Conservation (phyloP, 1,140 invertebrate genomes). For the Coptotermes formosanus region DNA sequence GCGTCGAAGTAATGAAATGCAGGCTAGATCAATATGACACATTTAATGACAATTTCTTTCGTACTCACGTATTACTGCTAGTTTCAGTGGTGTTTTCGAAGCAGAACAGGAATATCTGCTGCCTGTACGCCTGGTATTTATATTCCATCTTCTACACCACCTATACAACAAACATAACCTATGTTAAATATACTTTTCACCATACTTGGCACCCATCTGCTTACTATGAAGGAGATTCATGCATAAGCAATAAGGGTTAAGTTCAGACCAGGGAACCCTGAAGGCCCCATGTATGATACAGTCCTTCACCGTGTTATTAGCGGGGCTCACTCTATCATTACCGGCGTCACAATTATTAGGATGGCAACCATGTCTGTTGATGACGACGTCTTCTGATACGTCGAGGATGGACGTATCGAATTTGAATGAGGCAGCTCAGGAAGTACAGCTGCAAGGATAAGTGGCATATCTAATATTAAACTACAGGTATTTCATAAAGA, state of each 20-base stretch:
- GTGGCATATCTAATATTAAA: not conserved
- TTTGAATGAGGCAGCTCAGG: not conserved
- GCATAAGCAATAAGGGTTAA: not conserved
- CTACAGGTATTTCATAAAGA: not conserved
- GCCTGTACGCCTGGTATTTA: too few species aligned
- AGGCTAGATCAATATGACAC: too few species aligned
- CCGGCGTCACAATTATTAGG: slow-evolving; percentile 8
- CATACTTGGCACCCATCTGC: not conserved
- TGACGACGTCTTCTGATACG: slow-evolving; percentile 12
- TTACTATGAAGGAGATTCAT: not conserved
- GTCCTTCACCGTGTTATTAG: not conserved
- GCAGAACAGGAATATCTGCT: too few species aligned
- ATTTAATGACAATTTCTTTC: too few species aligned
- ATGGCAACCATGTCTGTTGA: not conserved
- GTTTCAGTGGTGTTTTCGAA: too few species aligned
- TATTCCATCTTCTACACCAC: not conserved
- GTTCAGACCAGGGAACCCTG: not conserved
- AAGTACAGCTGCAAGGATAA: not conserved
- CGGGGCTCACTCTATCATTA: not conserved
- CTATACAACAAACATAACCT: not conserved
- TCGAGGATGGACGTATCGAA: slow-evolving; percentile 14
- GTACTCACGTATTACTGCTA: too few species aligned
- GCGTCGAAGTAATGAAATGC: too few species aligned
- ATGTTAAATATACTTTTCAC: not conserved
- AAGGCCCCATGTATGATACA: not conserved